phyloP scores from a whole-genome alignment of 2,797 vertebrate genomes.

The Semotilus atromaculatus region DNA sequence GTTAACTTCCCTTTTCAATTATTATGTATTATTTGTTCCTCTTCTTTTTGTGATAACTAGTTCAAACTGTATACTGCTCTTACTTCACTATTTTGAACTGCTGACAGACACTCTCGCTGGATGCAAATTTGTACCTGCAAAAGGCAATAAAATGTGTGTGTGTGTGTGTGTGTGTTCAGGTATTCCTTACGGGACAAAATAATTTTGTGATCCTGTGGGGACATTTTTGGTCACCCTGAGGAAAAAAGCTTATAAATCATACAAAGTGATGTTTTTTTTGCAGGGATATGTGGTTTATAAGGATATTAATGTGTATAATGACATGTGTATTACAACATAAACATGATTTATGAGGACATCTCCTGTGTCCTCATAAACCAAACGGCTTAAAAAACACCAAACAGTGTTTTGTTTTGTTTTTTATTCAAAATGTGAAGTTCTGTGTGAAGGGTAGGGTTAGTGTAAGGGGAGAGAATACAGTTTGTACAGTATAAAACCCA shows the following conservation, averaged over 20 bases:
- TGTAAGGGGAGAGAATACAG: neutral
- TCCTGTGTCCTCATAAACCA: no score
- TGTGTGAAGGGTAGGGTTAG: neutral
- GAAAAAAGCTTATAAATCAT: neutral
- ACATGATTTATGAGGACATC: no score
- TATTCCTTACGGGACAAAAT: neutral
- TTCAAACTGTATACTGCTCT: constrained; percentile 9
- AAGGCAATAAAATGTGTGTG: neutral
- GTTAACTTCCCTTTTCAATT: neutral
- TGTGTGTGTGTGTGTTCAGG: neutral
- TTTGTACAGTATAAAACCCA: neutral
- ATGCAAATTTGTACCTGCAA: constrained; percentile 54
- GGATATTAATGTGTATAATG: no score
- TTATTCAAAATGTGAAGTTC: no score
- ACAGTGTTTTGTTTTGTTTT: no score
- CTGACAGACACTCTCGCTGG: constrained; percentile 34
- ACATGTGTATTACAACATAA: no score
- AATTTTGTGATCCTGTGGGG: neutral
- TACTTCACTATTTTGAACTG: constrained; percentile 57
- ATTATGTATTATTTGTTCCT: neutral
- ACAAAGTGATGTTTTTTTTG: neutral
- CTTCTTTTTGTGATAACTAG: constrained; percentile 10
- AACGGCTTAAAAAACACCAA: no score
- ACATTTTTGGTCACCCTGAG: neutral
- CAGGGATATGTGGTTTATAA: no score